Evolutionary conservation across 2,888 invertebrate genomes (phyloP).

Genomic region (Leptura quadrifasciata): DNA sequence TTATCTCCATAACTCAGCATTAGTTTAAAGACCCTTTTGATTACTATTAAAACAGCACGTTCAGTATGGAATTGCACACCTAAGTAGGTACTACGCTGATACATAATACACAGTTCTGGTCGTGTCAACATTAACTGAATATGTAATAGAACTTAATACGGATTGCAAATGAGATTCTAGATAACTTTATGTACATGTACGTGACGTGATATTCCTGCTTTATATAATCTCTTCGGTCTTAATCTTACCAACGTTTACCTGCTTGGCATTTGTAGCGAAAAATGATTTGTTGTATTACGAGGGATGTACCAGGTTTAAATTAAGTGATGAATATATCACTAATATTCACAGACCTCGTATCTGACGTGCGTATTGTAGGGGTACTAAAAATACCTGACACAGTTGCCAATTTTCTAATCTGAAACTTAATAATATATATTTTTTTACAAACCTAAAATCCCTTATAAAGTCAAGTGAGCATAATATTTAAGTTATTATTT

Average conservation of each 20-base stretch:
- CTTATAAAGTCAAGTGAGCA: too few species aligned
- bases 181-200: not conserved
- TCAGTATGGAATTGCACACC: not conserved
- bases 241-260: not conserved
- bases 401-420: too few species aligned
- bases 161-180: not conserved
- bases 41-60: not conserved
- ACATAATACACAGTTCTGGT: not conserved
- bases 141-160: not conserved
- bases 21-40: not conserved
- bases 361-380: too few species aligned
- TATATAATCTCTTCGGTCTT: not conserved
- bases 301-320: too few species aligned
- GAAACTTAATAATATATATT: too few species aligned
- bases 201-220: not conserved
- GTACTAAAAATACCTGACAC: too few species aligned
- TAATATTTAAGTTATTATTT: too few species aligned
- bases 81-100: not conserved
- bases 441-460: too few species aligned
- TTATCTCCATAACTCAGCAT: not conserved
- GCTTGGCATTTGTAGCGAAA: not conserved
- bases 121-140: conserved; percentile 7
- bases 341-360: too few species aligned
- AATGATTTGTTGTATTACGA: too few species aligned
- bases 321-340: too few species aligned